Percentiles rank a stretch among this genome's conserved stretches.
Conservation (phyloP, 2,888 invertebrate species). For the Parnassius apollo region DNA sequence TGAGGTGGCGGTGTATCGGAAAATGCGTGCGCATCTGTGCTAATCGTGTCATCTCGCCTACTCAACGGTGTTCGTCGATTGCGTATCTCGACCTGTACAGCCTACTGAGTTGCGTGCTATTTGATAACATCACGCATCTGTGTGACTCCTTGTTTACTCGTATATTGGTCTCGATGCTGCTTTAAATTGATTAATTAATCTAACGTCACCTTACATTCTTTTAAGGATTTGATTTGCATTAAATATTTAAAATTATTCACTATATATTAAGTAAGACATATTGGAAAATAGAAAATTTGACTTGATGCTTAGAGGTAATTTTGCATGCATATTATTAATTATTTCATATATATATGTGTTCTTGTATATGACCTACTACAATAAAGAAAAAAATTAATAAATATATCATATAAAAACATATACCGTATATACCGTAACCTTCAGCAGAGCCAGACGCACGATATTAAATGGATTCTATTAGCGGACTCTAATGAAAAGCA, state of each 20-base stretch:
- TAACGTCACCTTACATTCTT: constrained; percentile 59
- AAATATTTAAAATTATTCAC: background rate
- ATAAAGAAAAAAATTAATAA: no score
- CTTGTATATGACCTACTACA: no score
- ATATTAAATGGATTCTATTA: constrained; percentile 54
- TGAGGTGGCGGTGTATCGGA: constrained; percentile 47
- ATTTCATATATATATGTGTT: no score
- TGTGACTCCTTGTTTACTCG: constrained; percentile 72
- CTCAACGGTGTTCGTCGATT: constrained; percentile 37
- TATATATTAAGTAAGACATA: background rate
- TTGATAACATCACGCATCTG: constrained; percentile 62
- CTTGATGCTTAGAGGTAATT: no score
- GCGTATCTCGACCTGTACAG: constrained; percentile 48
- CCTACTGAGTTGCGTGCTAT: constrained; percentile 68
- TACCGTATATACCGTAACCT: background rate
- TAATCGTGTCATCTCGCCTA: constrained; percentile 59
- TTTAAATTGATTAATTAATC: constrained; percentile 77
- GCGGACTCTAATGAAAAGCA: constrained; percentile 47
- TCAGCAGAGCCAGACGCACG: constrained; percentile 31
- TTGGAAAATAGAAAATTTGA: no score
- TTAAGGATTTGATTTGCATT: background rate
- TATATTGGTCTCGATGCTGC: constrained; percentile 74
- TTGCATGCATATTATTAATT: no score
- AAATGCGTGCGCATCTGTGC: constrained; percentile 56
- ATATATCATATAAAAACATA: no score